phyloP scores from a whole-genome alignment of 2,888 invertebrate species.

The Protophormia terraenovae region DNA sequence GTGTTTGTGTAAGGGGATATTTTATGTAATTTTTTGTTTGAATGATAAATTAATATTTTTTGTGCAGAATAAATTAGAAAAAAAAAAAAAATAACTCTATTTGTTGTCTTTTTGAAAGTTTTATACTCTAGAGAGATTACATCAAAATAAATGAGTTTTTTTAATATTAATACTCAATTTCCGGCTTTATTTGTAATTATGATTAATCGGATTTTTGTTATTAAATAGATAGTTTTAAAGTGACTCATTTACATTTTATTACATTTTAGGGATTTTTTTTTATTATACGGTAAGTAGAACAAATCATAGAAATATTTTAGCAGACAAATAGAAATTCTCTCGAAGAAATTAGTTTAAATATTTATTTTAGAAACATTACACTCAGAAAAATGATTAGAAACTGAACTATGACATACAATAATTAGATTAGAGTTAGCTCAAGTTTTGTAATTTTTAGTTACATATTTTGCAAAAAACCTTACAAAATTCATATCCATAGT shows the following conservation, averaged over 20 bases:
- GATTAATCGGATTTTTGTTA: conserved; percentile 19
- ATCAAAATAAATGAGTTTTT: not conserved
- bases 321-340: too few species aligned
- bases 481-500: too few species aligned
- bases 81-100: not conserved
- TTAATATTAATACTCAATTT: not conserved
- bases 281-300: too few species aligned
- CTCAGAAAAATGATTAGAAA: not conserved
- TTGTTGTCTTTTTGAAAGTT: not conserved
- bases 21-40: not conserved
- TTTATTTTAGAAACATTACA: not conserved
- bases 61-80: not conserved
- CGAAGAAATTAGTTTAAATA: not conserved
- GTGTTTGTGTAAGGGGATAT: not conserved
- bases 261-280: too few species aligned
- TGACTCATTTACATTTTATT: too few species aligned
- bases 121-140: not conserved
- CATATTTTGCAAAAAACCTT: too few species aligned
- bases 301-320: too few species aligned
- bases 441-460: too few species aligned
- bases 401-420: too few species aligned
- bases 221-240: too few species aligned
- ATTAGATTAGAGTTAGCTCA: too few species aligned
- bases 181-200: not conserved
- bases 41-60: conserved; percentile 31